phyloP scores from a whole-genome alignment of 1,140 invertebrate genomes.

The Luehdorfia chinensis region DNA sequence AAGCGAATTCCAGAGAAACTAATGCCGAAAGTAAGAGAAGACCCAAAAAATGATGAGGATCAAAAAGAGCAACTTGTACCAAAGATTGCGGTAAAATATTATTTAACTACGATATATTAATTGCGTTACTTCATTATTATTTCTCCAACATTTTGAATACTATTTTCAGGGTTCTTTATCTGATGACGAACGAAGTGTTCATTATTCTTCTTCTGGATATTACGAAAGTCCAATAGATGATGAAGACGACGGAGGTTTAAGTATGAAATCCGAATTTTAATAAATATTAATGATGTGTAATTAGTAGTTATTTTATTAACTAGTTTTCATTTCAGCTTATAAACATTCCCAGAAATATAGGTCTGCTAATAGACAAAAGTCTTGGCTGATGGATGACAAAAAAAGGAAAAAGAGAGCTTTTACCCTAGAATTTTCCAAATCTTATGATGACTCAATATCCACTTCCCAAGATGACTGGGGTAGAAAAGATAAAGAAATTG shows the following conservation, averaged over 20 bases:
- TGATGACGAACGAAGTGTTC: constrained; percentile 83
- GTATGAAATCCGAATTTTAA: constrained; percentile 45
- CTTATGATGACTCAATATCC: constrained; percentile 71
- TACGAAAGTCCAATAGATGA: constrained; percentile 88
- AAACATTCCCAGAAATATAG: constrained; percentile 75
- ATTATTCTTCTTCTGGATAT: constrained; percentile 87
- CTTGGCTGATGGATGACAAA: constrained; percentile 82
- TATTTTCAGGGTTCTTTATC: constrained; percentile 78
- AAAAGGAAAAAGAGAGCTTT: constrained; percentile 82
- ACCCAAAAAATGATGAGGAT: constrained; percentile 26
- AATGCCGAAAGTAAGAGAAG: constrained; percentile 42
- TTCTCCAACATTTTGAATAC: constrained; percentile 1
- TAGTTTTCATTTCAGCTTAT: constrained; percentile 55
- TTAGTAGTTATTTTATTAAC: constrained; percentile 4
- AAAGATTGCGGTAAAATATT: constrained; percentile 50
- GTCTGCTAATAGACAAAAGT: constrained; percentile 56
- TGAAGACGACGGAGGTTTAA: constrained; percentile 74
- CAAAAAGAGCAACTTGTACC: constrained; percentile 57
- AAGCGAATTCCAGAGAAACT: constrained; percentile 46
- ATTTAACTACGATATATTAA: background rate
- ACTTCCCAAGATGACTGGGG: constrained; percentile 70
- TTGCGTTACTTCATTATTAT: too few relatives aligned
- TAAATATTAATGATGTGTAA: background rate
- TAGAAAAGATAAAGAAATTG: constrained; percentile 55
- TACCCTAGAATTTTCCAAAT: constrained; percentile 81